Conservation (phyloP, 2,888 invertebrate genomes). For the Protonemura montana region DNA sequence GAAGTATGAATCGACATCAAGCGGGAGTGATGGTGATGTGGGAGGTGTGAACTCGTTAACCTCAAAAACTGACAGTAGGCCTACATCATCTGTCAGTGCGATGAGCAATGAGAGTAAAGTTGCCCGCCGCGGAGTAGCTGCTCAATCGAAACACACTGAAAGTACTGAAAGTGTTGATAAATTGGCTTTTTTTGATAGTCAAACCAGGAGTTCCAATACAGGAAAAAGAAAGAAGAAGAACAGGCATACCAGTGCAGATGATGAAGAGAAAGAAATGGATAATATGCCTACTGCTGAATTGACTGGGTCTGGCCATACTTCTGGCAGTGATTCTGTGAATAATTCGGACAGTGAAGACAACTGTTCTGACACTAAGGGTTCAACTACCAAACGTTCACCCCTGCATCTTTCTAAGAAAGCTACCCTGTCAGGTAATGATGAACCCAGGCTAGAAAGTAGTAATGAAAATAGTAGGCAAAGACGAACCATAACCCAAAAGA, state of each 20-base stretch:
- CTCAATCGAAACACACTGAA: no score
- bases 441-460: not conserved
- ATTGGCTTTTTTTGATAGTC: not conserved
- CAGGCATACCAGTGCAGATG: no score
- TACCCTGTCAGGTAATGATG: not conserved
- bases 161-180: not conserved
- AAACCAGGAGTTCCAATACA: not conserved
- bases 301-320: not conserved
- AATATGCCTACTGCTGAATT: not conserved
- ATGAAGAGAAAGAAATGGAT: not conserved
- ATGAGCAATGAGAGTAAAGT: no score
- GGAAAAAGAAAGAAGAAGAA: not conserved
- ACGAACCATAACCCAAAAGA: not conserved
- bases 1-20: not conserved
- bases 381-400: not conserved
- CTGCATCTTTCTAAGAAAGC: not conserved
- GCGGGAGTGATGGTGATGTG: slow-evolving; percentile 29
- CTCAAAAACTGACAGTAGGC: slow-evolving; percentile 20
- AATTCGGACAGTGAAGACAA: not conserved
- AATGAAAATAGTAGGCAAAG: not conserved
- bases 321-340: not conserved
- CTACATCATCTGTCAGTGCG: not conserved
- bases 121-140: no score
- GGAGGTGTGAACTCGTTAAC: not conserved
- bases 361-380: not conserved